These are phyloP conservation scores for Neogobius melanostomus DNA, from an alignment of 2,113 vertebrate species.

Conservation along the genomic window DNA sequence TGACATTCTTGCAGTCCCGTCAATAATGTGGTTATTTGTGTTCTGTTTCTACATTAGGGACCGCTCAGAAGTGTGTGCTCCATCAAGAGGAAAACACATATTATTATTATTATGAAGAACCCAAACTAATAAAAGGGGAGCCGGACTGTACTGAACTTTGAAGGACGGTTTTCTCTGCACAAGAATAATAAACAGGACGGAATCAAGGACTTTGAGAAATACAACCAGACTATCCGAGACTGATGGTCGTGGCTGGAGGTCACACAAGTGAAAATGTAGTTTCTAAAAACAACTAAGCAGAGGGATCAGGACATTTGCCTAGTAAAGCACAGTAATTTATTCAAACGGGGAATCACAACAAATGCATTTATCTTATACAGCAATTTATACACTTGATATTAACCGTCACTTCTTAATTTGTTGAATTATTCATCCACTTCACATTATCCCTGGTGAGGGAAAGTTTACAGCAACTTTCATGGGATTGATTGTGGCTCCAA, in stretches of 20 bases:
- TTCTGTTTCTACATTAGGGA: too few species aligned
- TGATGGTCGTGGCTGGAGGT: background rate
- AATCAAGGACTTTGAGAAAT: background rate
- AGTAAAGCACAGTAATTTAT: background rate
- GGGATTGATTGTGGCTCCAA: too few species aligned
- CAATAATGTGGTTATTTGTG: too few species aligned
- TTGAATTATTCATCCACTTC: background rate
- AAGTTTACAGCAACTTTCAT: background rate
- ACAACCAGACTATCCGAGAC: background rate
- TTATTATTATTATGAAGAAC: background rate
- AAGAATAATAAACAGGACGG: slow-evolving; percentile 1
- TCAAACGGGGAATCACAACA: background rate
- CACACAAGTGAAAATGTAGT: background rate
- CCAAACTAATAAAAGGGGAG: background rate
- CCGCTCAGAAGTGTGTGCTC: background rate
- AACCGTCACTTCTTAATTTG: background rate
- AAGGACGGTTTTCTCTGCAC: background rate
- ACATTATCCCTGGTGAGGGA: background rate
- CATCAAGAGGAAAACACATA: background rate
- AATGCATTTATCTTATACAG: background rate
- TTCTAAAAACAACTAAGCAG: background rate
- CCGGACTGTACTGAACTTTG: background rate
- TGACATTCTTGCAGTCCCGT: too few species aligned
- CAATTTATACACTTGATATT: background rate
- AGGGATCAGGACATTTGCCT: background rate